Percentiles rank a stretch among this genome's conserved stretches.
These are phyloP conservation scores for Cyanocitta stelleri DNA, from an alignment of 2,113 vertebrate species.

Conservation along the genomic window DNA sequence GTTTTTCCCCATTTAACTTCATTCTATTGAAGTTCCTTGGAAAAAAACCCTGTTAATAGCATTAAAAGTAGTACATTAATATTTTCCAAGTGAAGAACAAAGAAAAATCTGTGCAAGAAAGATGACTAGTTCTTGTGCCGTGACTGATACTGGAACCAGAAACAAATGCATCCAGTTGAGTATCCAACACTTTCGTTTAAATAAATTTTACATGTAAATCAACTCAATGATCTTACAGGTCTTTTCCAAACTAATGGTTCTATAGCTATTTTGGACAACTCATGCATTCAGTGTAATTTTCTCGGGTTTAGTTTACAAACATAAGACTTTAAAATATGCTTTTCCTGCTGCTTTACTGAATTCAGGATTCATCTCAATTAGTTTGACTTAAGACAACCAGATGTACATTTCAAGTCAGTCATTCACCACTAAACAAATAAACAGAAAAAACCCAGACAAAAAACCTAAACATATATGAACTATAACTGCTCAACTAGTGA, in stretches of 20 bases:
- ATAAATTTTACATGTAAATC: neutral
- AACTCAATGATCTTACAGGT: neutral
- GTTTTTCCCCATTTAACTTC: neutral
- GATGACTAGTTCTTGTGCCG: neutral
- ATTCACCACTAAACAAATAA: neutral
- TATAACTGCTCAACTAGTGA: neutral
- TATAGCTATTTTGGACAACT: neutral
- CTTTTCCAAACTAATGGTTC: neutral
- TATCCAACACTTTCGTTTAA: neutral
- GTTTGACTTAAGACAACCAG: neutral
- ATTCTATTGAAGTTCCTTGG: neutral
- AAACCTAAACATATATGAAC: neutral
- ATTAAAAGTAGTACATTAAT: neutral
- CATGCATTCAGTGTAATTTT: neutral
- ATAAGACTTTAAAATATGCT: neutral
- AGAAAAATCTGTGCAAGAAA: neutral
- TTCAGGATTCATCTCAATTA: neutral
- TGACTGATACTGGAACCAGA: neutral
- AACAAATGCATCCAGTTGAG: neutral
- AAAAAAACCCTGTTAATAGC: neutral
- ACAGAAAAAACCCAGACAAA: neutral
- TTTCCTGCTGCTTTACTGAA: neutral
- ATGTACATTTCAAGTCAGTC: neutral
- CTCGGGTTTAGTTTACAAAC: neutral
- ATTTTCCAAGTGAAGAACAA: neutral